These are phyloP conservation scores for Oreochromis aureus DNA, from an alignment of 2,113 vertebrate genomes.

Conservation along the genomic window DNA sequence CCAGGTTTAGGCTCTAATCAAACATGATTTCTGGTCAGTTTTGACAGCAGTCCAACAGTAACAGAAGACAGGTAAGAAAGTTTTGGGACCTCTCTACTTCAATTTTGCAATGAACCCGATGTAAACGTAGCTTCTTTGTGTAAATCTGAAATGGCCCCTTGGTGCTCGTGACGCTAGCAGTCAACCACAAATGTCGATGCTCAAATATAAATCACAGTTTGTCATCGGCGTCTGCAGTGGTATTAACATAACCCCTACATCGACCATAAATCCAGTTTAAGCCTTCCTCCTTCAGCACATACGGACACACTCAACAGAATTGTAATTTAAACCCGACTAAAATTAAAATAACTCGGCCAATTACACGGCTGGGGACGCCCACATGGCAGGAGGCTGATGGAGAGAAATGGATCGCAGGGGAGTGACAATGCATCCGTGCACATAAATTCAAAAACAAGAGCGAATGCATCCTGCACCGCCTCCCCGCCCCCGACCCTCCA, in stretches of 20 bases:
- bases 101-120: neutral
- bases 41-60: neutral
- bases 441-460: constrained; percentile 35
- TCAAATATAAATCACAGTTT: neutral
- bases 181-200: neutral
- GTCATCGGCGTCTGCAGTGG: neutral
- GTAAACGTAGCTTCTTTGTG: neutral
- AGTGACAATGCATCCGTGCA: constrained; percentile 14
- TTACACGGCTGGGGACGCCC: constrained; percentile 12
- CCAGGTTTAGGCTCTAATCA: neutral
- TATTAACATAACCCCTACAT: neutral
- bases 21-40: neutral
- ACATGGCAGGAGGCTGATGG: constrained; percentile 10
- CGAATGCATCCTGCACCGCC: neutral
- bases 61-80: neutral
- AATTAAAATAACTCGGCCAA: constrained; percentile 30
- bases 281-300: neutral
- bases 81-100: neutral
- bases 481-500: neutral
- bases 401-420: constrained; percentile 35
- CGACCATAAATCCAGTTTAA: neutral
- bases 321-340: constrained; percentile 9
- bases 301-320: neutral
- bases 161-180: neutral
- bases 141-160: neutral